Base-by-base conservation (phyloP, 2,113 vertebrate species). In the Oxyura jamaicensis region DNA sequence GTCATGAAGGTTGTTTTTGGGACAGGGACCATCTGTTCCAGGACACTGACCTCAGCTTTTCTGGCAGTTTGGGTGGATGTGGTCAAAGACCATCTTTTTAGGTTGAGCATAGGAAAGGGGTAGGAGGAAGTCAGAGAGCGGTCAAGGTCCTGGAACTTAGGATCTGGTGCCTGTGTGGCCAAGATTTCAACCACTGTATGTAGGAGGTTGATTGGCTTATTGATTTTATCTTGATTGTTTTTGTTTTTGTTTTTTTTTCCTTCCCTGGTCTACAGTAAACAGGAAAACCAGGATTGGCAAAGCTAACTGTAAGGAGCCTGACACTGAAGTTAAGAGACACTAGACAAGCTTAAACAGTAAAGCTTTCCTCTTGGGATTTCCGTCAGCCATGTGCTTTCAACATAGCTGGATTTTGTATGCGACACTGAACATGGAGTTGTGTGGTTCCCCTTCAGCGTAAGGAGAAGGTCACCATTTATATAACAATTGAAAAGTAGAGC, bases 321-420 rank as follows among this genome's bases (percentile, higher is more conserved):
- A 41, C 48, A 52, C 26, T 39, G 21, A 4, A 9, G 4, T 42
- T 56, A 55, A 53, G 55, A 44, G 17, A 50, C 25, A 15, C n/a
- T 44, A 7, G 2, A 2, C 59, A 69, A 79, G 17, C 5, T 46
- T 36, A 76, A 91, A 73, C 23, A 72, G 31, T 11, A 53, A 53
- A 75, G 39, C 11, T 76, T 83, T 0, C 2, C 36, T 78, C 0
- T 0, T 25, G 67, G 42, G 11, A 23, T 75, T 95, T 91, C 21
- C 77, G 3, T 41, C 26, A 69, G 4, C 75, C 9, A 2, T 0
- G 0, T 67, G 28, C 22, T 75, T 4, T 0, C 18, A 56, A 5
- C 8, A 7, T 65, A 75, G 60, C 53, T 71, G 39, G 10, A n/a
- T 83, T 88, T 66, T 71, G 16, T 68, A 46, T 22, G 31, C 59